Conservation (phyloP, 2,797 vertebrate species). For the Diceros bicornis region DNA sequence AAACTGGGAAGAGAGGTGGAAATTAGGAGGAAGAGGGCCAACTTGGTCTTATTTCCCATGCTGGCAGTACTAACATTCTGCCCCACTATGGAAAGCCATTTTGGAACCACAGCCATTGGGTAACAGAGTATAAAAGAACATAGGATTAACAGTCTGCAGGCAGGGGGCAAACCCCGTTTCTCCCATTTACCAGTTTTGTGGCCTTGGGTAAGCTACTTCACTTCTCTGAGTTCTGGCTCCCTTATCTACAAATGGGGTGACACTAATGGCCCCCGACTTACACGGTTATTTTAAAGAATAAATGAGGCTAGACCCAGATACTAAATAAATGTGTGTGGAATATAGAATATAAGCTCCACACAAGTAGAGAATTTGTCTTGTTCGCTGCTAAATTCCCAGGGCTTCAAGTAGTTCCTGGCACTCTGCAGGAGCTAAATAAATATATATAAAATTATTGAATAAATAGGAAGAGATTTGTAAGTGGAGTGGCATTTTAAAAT, state of each 20-base stretch:
- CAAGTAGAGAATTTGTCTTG: background rate
- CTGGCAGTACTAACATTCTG: background rate
- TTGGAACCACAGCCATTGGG: background rate
- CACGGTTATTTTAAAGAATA: background rate
- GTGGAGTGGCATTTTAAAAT: background rate
- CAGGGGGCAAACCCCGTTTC: no score
- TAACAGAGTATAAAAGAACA: background rate
- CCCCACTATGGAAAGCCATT: background rate
- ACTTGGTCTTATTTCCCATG: background rate
- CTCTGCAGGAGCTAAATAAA: background rate
- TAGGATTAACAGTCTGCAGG: background rate
- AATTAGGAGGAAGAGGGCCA: background rate
- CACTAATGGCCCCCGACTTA: background rate
- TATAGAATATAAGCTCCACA: background rate
- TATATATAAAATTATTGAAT: background rate
- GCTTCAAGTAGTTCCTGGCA: background rate
- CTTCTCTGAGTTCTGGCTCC: background rate
- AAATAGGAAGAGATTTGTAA: constrained; percentile 26
- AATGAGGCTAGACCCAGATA: background rate
- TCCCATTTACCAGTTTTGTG: background rate
- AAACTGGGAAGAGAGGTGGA: background rate
- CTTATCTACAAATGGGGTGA: background rate
- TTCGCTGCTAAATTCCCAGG: background rate
- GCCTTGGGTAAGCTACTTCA: background rate
- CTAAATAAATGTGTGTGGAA: background rate